phyloP scores from a whole-genome alignment of 1,140 invertebrate genomes.

The Pollicipes pollicipes region DNA sequence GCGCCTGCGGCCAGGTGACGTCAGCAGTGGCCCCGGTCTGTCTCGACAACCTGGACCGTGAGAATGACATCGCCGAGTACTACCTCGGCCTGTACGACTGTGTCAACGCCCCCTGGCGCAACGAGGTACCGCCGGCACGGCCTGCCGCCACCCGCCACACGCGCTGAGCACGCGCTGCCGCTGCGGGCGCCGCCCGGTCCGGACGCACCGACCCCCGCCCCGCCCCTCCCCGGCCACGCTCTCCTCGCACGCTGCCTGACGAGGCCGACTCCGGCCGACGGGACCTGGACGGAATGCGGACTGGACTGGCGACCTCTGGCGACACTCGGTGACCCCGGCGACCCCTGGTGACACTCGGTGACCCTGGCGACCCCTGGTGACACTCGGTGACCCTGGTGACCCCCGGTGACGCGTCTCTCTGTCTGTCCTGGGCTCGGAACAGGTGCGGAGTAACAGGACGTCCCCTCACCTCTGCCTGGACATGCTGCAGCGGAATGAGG shows the following conservation, averaged over 20 bases:
- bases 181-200: no score
- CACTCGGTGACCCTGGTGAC: neutral
- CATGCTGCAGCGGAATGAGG: constrained; percentile 52
- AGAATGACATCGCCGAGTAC: constrained; percentile 19
- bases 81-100: constrained; percentile 16
- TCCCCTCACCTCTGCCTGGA: constrained; percentile 52
- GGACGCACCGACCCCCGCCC: no score
- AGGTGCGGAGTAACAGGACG: constrained; percentile 30
- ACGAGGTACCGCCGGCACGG: constrained; percentile 13
- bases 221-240: no score
- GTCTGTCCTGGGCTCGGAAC: constrained; percentile 14
- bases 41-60: constrained; percentile 20
- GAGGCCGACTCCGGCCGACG: no score
- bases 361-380: neutral
- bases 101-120: constrained; percentile 16
- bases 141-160: neutral
- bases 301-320: neutral
- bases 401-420: constrained; percentile 7
- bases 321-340: no score
- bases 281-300: neutral
- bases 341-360: neutral
- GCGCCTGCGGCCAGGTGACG: constrained; percentile 17
- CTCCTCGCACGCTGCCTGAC: no score
- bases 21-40: constrained; percentile 14
- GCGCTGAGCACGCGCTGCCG: no score